Percentiles rank a stretch among this genome's conserved stretches.
phyloP scores from a whole-genome alignment of 1,140 invertebrate species.

The Oscheius sp. region DNA sequence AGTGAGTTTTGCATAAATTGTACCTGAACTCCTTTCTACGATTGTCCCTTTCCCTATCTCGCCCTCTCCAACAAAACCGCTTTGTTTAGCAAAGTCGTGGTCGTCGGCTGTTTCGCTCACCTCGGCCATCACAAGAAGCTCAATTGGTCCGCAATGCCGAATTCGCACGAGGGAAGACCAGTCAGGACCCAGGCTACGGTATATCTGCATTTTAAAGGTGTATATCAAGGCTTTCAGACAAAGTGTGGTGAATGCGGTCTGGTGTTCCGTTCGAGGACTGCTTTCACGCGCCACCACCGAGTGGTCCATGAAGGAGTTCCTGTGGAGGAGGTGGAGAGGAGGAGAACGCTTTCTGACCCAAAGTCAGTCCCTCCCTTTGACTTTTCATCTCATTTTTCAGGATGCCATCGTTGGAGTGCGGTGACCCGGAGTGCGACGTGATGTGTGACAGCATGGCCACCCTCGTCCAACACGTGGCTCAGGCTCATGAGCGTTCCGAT shows the following conservation, averaged over 20 bases:
- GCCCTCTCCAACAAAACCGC: too few species aligned
- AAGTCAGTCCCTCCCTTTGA: neutral
- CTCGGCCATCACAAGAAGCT: constrained; percentile 1
- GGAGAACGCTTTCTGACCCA: neutral
- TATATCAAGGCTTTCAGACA: neutral
- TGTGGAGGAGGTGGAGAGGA: neutral
- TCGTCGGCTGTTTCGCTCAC: neutral
- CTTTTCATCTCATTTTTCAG: neutral
- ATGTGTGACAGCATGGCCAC: constrained; percentile 9
- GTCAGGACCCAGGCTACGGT: neutral
- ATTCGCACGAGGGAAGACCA: neutral
- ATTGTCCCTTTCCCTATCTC: too few species aligned
- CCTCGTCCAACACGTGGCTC: constrained; percentile 3
- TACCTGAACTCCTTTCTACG: neutral
- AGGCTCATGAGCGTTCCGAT: constrained; percentile 3
- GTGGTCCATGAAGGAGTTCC: neutral
- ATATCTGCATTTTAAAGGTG: neutral
- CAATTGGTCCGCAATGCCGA: neutral
- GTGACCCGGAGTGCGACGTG: neutral
- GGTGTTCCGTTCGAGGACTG: neutral
- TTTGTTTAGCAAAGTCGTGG: neutral
- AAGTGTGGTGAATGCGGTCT: neutral
- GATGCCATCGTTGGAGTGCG: neutral
- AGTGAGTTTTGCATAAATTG: neutral
- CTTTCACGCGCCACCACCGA: neutral